These are phyloP conservation scores for Nephrotoma flavescens DNA, from an alignment of 2,888 invertebrate species.

Conservation along the genomic window DNA sequence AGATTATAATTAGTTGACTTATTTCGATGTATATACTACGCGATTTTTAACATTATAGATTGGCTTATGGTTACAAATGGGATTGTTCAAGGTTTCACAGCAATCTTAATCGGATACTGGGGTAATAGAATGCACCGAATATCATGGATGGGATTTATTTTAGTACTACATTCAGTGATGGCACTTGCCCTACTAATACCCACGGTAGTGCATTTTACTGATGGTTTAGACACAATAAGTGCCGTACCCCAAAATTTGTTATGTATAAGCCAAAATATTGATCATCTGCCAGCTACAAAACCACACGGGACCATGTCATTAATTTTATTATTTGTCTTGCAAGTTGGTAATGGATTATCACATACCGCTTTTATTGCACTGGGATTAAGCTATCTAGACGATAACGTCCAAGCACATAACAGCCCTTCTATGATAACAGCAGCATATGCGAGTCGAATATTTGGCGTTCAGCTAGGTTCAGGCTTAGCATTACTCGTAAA, in stretches of 20 bases:
- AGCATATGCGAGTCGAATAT: slow-evolving; percentile 23
- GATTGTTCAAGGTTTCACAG: slow-evolving; percentile 37
- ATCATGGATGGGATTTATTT: slow-evolving; percentile 41
- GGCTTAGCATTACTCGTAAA: slow-evolving; percentile 25
- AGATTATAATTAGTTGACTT: slow-evolving; percentile 13
- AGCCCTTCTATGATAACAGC: slow-evolving; percentile 34
- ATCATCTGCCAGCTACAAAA: background rate
- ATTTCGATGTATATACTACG: background rate
- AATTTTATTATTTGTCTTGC: slow-evolving; percentile 33
- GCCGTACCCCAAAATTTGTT: background rate
- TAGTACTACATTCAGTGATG: slow-evolving; percentile 37
- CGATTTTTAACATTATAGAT: slow-evolving; percentile 28
- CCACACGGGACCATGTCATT: slow-evolving; percentile 27
- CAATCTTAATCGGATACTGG: slow-evolving; percentile 39
- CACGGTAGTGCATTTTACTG: slow-evolving; percentile 32
- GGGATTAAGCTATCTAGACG: slow-evolving; percentile 45
- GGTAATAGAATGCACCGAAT: slow-evolving; percentile 41
- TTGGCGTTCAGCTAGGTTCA: slow-evolving; percentile 29
- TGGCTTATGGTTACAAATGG: slow-evolving; percentile 41
- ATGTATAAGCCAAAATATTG: slow-evolving; percentile 12
- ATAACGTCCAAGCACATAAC: slow-evolving; percentile 38
- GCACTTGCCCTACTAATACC: slow-evolving; percentile 39
- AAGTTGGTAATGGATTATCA: slow-evolving; percentile 34
- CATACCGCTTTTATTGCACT: slow-evolving; percentile 37
- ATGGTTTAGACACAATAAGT: background rate